These are phyloP conservation scores for Drosophila mettleri DNA, from an alignment of 2,888 invertebrate species.

Conservation along the genomic window DNA sequence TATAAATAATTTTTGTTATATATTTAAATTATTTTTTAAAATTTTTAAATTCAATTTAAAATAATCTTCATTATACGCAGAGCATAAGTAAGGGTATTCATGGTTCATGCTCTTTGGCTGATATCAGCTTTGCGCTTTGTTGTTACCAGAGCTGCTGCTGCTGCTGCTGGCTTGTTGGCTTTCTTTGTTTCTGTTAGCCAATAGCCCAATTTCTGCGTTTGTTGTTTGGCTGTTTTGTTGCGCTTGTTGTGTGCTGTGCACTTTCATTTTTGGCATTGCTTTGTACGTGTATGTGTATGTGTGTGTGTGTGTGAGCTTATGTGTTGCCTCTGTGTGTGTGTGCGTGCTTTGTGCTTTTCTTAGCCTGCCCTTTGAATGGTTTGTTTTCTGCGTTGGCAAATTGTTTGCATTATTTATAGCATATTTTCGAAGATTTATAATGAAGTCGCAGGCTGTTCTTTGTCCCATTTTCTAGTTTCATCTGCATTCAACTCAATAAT, in stretches of 20 bases:
- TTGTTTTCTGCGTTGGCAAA: constrained; percentile 62
- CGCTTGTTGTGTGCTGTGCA: constrained; percentile 28
- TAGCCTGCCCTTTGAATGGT: constrained; percentile 49
- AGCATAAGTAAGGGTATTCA: background rate
- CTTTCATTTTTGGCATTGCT: constrained; percentile 31
- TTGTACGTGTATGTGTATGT: constrained; percentile 1
- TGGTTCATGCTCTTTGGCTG: background rate
- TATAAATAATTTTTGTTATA: no score
- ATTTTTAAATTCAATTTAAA: background rate
- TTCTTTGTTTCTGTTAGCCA: constrained; percentile 50
- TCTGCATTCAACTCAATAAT: constrained; percentile 68
- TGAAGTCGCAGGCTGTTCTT: constrained; percentile 64
- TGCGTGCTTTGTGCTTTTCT: constrained; percentile 25
- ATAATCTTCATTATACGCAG: no score
- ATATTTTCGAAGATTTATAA: constrained; percentile 81
- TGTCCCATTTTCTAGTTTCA: constrained; percentile 54
- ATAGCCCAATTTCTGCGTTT: constrained; percentile 68
- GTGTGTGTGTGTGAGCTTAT: background rate
- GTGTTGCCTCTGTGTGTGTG: background rate
- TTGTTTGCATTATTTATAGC: constrained; percentile 78
- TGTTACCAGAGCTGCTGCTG: background rate
- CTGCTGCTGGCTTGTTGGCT: constrained; percentile 25
- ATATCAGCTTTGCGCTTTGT: constrained; percentile 1
- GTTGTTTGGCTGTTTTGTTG: constrained; percentile 46
- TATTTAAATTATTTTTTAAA: no score